Evolutionary conservation across 2,113 vertebrate genomes (phyloP).

Genomic region (Boleophthalmus pectinirostris): DNA sequence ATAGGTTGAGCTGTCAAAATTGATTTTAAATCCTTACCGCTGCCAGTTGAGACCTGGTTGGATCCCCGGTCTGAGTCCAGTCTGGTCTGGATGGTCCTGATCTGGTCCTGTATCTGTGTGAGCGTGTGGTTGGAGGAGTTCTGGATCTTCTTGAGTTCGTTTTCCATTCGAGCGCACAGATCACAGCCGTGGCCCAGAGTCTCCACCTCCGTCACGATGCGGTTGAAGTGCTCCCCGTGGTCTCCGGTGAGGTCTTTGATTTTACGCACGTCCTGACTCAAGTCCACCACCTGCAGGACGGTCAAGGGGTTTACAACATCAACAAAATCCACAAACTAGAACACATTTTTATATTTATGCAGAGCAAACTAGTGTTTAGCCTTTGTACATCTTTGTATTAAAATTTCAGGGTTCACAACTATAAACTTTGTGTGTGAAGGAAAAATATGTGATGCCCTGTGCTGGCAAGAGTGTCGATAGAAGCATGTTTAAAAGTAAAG

Average conservation of each 20-base stretch:
- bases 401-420: no score
- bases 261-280: conserved; percentile 73
- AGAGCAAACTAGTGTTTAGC: no score
- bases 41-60: not conserved
- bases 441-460: no score
- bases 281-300: conserved; percentile 66
- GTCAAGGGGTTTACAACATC: not conserved
- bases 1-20: no score
- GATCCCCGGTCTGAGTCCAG: conserved; percentile 57
- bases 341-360: no score
- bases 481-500: no score
- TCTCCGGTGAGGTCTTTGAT: conserved; percentile 73
- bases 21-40: no score
- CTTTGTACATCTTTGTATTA: no score
- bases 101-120: conserved; percentile 70
- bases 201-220: conserved; percentile 69
- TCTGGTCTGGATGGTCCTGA: conserved; percentile 51
- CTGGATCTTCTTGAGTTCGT: conserved; percentile 73
- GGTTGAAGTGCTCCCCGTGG: conserved; percentile 73
- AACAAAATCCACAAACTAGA: no score
- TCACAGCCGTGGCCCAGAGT: conserved; percentile 71
- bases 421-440: no score
- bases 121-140: conserved; percentile 81
- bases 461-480: no score
- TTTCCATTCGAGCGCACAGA: conserved; percentile 61